Evolutionary conservation across 2,888 invertebrate species (phyloP).

Genomic region (Ichneumoninae sp.): DNA sequence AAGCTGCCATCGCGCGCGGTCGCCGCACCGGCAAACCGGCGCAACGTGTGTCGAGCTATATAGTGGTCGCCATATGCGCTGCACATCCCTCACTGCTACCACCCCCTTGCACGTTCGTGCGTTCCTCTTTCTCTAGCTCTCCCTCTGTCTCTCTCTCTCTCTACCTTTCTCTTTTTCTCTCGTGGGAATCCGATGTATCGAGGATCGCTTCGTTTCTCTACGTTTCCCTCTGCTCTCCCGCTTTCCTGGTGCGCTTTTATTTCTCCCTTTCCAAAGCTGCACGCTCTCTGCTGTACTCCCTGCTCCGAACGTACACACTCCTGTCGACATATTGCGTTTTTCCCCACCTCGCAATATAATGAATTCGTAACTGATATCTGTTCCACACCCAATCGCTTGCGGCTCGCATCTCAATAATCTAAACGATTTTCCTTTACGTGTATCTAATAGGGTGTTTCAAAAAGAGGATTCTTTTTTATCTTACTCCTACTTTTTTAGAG

Average conservation of each 20-base stretch:
- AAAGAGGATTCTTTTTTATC: no score
- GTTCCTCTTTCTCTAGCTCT: constrained; percentile 63
- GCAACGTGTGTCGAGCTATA: constrained; percentile 59
- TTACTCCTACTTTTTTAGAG: no score
- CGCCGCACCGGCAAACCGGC: constrained; percentile 65
- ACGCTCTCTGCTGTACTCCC: constrained; percentile 25
- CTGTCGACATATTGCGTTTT: constrained; percentile 65
- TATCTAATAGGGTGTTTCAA: not conserved
- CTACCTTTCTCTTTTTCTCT: constrained; percentile 65
- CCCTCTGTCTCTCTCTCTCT: constrained; percentile 54
- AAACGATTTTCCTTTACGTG: not conserved
- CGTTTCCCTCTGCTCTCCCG: constrained; percentile 57
- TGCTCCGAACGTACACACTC: constrained; percentile 23
- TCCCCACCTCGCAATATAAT: constrained; percentile 47
- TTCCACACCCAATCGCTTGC: constrained; percentile 58
- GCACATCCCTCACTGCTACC: constrained; percentile 69
- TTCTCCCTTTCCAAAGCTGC: constrained; percentile 57
- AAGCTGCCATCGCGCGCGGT: constrained; percentile 70
- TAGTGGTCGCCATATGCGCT: constrained; percentile 72
- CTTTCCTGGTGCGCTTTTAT: constrained; percentile 62
- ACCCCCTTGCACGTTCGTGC: constrained; percentile 62
- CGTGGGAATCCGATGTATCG: constrained; percentile 62
- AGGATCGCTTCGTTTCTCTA: constrained; percentile 66
- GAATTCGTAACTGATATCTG: constrained; percentile 62
- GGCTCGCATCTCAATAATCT: constrained; percentile 42